Evolutionary conservation across 1,140 invertebrate genomes (phyloP), one percentile per base, ranked within the genome.

Genomic region (Ladona fulva): DNA sequence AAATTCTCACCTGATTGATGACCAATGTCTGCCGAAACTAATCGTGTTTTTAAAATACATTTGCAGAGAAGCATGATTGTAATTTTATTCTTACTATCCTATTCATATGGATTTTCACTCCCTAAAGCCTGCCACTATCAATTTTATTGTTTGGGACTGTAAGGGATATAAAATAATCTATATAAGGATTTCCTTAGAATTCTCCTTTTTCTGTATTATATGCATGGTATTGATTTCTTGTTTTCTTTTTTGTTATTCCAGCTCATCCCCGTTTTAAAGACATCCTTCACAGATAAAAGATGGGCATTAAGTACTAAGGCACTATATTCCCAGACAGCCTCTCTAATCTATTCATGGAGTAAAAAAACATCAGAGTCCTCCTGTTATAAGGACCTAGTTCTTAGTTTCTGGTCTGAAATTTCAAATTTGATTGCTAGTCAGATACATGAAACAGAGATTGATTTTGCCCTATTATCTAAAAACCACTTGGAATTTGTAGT

Each of bases 261-360:
- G 76, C 76, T 77, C 7, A 37, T 77, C 8, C 76, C 76, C 12
- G 19, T 77, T 52, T 42, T 77, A 52, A 42, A 77, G 19, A 16
- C n/a, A 22, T 44, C 25, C 22, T 24, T 77, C 11, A 25, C n/a
- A 7, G 52, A 77, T 0, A 25, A 25, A 14, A 77, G 42, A 52
- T 73, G 42, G 76, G 22, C 1, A 25, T 24, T 75, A 42, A n/a
- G 16, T 19, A 16, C 24, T 10, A 85, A 86, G 79, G 82, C 83
- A 19, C 82, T 89, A 74, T 89, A 87, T 78, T 83, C 83, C 52
- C 86, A 90, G 78, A 83, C 87, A 0, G 83, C 87, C 0, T 83
- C 84, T 7, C 79, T 90, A 10, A 76, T 89, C 24, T 86, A 87
- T 14, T 89, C 89, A 76, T 90, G 89, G 87, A 87, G 86, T 80